Conservation (phyloP, 1,140 invertebrate species). For the Zaprionus vittiger region DNA sequence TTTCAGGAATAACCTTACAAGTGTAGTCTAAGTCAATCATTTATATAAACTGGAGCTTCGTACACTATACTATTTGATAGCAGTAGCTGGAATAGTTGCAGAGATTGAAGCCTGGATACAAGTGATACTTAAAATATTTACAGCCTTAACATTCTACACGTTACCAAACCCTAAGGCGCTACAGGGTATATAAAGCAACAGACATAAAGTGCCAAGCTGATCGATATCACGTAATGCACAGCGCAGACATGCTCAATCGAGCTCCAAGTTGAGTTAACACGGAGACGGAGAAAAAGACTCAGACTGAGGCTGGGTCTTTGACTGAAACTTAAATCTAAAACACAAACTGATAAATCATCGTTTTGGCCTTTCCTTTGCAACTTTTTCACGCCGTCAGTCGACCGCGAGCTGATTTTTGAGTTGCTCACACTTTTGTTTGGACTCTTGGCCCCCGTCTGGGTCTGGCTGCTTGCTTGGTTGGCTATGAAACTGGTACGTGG, state of each 20-base stretch:
- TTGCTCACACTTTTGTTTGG: conserved; percentile 21
- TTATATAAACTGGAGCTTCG: too few species aligned
- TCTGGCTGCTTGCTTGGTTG: not conserved
- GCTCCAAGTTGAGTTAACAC: not conserved
- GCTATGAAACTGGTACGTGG: conserved; percentile 23
- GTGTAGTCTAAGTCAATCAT: too few species aligned
- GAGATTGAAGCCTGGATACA: too few species aligned
- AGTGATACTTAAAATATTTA: not conserved
- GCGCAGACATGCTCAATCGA: not conserved
- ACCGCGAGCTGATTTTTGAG: conserved; percentile 17
- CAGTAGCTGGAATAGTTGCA: too few species aligned
- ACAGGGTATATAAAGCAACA: conserved; percentile 10
- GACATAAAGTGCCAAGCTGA: conserved; percentile 37
- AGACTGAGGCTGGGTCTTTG: not conserved
- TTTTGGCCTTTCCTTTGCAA: conserved; percentile 48
- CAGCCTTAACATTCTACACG: not conserved
- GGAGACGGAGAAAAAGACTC: conserved; percentile 1
- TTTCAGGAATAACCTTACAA: too few species aligned
- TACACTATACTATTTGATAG: too few species aligned
- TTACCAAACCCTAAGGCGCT: not conserved
- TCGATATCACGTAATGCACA: conserved; percentile 60
- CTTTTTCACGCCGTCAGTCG: conserved; percentile 35
- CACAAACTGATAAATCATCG: conserved; percentile 56
- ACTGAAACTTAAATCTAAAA: conserved; percentile 5
- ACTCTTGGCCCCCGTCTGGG: conserved; percentile 17